Evolutionary conservation across 2,888 invertebrate genomes (phyloP).

Genomic region (Platycheirus rosarum): DNA sequence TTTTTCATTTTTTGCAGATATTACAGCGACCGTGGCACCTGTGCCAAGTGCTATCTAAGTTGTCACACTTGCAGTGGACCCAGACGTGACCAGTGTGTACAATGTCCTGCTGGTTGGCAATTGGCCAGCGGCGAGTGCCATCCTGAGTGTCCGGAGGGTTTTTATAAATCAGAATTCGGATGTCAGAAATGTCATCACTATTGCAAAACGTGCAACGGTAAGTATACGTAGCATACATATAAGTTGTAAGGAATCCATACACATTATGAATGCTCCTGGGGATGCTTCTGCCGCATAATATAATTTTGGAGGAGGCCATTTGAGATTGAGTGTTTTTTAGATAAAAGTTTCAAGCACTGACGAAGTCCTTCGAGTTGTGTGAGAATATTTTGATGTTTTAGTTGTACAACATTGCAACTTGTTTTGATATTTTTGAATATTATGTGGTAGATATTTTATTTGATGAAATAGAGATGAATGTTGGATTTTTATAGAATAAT

Average conservation of each 20-base stretch:
- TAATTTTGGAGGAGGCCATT: not conserved
- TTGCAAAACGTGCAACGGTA: slow-evolving; percentile 93
- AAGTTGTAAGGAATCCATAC: not conserved
- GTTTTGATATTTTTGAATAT: slow-evolving; percentile 7
- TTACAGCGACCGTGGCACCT: slow-evolving; percentile 92
- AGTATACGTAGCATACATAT: slow-evolving; percentile 65
- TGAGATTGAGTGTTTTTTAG: not conserved
- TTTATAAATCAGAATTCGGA: slow-evolving; percentile 91
- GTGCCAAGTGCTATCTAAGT: slow-evolving; percentile 92
- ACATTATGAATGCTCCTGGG: not conserved
- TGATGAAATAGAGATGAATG: too few relatives aligned
- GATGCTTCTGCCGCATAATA: not conserved
- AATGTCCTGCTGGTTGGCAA: slow-evolving; percentile 91
- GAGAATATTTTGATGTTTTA: slow-evolving; percentile 10
- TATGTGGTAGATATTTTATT: not conserved
- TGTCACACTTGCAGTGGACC: slow-evolving; percentile 94
- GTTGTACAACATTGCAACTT: slow-evolving; percentile 25
- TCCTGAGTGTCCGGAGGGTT: slow-evolving; percentile 93
- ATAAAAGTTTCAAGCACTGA: not conserved
- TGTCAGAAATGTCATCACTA: slow-evolving; percentile 95
- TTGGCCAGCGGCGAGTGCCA: slow-evolving; percentile 92
- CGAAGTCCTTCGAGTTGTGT: slow-evolving; percentile 1
- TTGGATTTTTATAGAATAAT: too few relatives aligned
- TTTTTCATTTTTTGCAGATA: slow-evolving; percentile 85
- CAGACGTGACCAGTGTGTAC: slow-evolving; percentile 91